Percentiles rank a stretch among this genome's conserved stretches.
Conservation (phyloP, 1,140 invertebrate species). For the Amyelois transitella region DNA sequence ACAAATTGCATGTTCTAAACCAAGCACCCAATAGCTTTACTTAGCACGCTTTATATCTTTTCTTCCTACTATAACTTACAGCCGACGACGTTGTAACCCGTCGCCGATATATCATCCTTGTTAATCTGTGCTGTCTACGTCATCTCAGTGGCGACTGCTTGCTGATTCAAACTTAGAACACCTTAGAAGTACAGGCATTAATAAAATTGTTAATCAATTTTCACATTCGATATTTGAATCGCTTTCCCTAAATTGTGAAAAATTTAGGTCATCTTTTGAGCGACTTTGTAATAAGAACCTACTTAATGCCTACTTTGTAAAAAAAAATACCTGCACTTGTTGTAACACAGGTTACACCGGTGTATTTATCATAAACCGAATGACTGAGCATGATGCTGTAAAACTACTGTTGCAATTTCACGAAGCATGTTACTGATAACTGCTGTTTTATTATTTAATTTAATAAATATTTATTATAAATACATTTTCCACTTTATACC, state of each 20-base stretch:
- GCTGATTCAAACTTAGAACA: neutral
- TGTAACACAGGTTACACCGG: no score
- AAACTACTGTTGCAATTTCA: no score
- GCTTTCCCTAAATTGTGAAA: neutral
- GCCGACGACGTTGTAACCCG: neutral
- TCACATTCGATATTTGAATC: neutral
- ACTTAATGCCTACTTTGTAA: no score
- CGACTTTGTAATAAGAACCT: no score
- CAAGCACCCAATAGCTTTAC: neutral
- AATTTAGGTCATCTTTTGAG: no score
- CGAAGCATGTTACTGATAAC: no score
- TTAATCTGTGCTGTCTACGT: neutral
- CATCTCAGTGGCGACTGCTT: neutral
- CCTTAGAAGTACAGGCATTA: neutral
- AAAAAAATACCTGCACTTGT: no score
- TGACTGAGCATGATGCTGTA: no score
- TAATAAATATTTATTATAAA: no score
- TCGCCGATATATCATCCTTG: neutral
- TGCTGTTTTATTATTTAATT: no score
- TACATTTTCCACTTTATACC: no score
- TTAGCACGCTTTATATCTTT: neutral
- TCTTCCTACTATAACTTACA: neutral
- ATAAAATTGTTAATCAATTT: neutral
- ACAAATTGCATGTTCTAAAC: neutral
- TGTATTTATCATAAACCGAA: no score